Evolutionary conservation across 2,797 vertebrate species (phyloP), one percentile per base, ranked within the genome.

Genomic region (Pyrocephalus nanus): DNA sequence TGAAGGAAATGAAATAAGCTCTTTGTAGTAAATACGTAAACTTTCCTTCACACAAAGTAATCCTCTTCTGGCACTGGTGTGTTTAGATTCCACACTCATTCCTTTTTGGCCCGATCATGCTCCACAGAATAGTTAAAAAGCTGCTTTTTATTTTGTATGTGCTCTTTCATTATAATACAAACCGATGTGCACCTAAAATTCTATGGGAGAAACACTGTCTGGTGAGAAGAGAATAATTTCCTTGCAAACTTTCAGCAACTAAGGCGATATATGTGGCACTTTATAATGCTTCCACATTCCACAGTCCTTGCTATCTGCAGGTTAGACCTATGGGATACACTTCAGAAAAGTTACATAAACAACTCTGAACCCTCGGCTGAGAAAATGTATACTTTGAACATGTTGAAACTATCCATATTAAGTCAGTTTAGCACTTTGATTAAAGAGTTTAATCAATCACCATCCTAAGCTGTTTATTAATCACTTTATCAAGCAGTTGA

Each of bases 361-460:
- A 98, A 97, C 95, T 54, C 78, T 94, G 96, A 97, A 97, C 96
- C 97, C 74, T 91, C 3, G 78, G 92, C 97, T 97, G 96, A 95
- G 97, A 97, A 98, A 98, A 98, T 97, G 97, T 97, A 97, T 95
- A 97, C 97, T 98, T 97, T 96, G 97, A 98, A 97, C 97, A 96
- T 96, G 98, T 97, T 97, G 97, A 98, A 98, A 98, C 98, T 98
- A 98, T 97, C 98, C 98, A 97, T 98, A 98, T 98, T 98, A 98
- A 98, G 98, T 98, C 98, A 98, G 97, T 99, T 98, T 98, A 99
- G 98, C 98, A 98, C 98, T 99, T 99, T 99, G 99, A 99, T 99
- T 99, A 99, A 99, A 99, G 98, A 98, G 98, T 99, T 99, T 99
- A 99, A 99, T 99, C 99, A 99, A 99, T 99, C 99, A 99, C 98